Conservation (phyloP, 2,113 vertebrate species). For the Eudyptes chrysolophus region DNA sequence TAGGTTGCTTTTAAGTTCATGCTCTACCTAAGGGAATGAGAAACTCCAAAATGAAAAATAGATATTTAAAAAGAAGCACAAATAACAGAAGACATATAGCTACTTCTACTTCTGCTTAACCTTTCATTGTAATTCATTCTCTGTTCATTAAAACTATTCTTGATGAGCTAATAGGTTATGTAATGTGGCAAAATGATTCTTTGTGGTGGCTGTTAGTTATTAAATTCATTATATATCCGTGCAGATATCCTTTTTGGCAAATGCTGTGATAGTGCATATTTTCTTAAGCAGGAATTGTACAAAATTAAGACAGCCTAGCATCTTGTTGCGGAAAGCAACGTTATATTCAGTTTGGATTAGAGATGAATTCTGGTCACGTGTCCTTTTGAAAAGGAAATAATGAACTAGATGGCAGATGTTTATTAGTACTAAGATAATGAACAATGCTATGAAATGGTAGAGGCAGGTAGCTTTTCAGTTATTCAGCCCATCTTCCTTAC, state of each 20-base stretch:
- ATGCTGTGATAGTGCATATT: neutral
- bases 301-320: neutral
- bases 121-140: conserved; percentile 52
- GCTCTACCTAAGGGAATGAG: conserved; percentile 77
- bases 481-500: neutral
- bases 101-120: conserved; percentile 7
- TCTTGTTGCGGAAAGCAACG: neutral
- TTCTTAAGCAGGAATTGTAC: neutral
- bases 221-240: neutral
- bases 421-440: neutral
- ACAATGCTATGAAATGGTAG: neutral
- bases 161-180: neutral
- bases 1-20: conserved; percentile 80
- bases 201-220: neutral
- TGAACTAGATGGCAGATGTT: neutral
- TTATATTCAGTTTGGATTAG: neutral
- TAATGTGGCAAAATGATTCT: neutral
- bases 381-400: neutral
- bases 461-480: neutral
- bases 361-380: neutral
- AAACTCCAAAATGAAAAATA: conserved; percentile 80
- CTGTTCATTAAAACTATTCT: neutral
- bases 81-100: conserved; percentile 68
- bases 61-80: conserved; percentile 60
- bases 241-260: neutral